phyloP scores from a whole-genome alignment of 2,113 vertebrate genomes.

The Nerophis lumbriciformis region DNA sequence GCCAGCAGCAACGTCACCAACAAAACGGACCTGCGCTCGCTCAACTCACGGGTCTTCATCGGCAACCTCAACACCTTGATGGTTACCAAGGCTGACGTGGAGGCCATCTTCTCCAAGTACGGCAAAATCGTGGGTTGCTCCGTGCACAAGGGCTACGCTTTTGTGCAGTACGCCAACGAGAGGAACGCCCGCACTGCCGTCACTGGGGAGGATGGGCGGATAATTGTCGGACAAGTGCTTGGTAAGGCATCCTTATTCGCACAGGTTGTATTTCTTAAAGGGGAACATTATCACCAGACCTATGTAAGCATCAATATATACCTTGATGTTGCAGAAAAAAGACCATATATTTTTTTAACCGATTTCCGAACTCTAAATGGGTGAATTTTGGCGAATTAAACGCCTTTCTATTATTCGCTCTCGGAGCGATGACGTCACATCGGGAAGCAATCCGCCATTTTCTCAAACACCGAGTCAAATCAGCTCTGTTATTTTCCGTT shows the following conservation, averaged over 20 bases:
- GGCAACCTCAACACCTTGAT: constrained; percentile 88
- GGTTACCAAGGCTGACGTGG: constrained; percentile 86
- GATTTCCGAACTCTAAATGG: too few species aligned
- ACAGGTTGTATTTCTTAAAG: neutral
- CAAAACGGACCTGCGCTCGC: constrained; percentile 84
- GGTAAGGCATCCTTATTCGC: constrained; percentile 66
- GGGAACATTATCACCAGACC: too few species aligned
- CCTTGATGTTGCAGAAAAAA: too few species aligned
- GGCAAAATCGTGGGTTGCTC: constrained; percentile 89
- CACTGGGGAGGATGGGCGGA: constrained; percentile 79
- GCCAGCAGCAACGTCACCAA: constrained; percentile 89
- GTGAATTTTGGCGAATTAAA: too few species aligned
- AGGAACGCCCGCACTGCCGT: constrained; percentile 81
- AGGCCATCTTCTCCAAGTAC: constrained; percentile 86
- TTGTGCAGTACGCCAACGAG: constrained; percentile 84
- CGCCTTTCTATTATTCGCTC: too few species aligned
- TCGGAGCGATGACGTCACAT: too few species aligned
- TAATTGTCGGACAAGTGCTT: constrained; percentile 87
- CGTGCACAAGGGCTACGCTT: constrained; percentile 88
- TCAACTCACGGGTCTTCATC: constrained; percentile 89
- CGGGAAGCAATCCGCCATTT: too few species aligned
- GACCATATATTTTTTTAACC: too few species aligned
- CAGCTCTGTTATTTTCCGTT: too few species aligned
- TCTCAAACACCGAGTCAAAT: too few species aligned
- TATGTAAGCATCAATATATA: too few species aligned